These are phyloP conservation scores for Eugnorisma glareosa DNA, from an alignment of 2,888 invertebrate species.

Conservation along the genomic window DNA sequence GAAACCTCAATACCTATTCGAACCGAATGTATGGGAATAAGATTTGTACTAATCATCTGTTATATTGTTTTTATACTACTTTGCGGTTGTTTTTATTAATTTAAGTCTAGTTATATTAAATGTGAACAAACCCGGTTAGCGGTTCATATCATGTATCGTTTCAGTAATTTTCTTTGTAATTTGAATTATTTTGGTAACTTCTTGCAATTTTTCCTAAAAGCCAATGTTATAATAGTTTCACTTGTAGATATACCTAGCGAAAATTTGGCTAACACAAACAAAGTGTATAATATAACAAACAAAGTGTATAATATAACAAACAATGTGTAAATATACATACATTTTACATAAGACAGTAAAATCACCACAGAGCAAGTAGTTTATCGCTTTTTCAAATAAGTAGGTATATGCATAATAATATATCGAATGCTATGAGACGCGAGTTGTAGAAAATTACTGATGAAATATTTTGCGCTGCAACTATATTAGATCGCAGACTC, in stretches of 20 bases:
- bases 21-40: too few relatives aligned
- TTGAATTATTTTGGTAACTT: background rate
- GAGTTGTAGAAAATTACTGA: background rate
- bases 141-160: background rate
- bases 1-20: too few relatives aligned
- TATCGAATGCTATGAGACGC: background rate
- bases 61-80: background rate
- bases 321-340: too few relatives aligned
- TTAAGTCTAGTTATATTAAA: background rate
- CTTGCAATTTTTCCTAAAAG: background rate
- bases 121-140: background rate
- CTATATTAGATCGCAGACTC: background rate
- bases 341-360: slow-evolving; percentile 2
- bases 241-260: background rate
- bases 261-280: background rate
- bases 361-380: background rate
- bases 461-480: background rate
- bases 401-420: background rate
- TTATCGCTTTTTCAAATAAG: background rate
- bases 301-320: background rate
- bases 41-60: too few relatives aligned
- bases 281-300: background rate
- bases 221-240: background rate
- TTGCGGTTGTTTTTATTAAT: background rate
- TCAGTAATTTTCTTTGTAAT: background rate